Evolutionary conservation across 1,140 invertebrate species (phyloP).

Genomic region (Plutomurus gul): DNA sequence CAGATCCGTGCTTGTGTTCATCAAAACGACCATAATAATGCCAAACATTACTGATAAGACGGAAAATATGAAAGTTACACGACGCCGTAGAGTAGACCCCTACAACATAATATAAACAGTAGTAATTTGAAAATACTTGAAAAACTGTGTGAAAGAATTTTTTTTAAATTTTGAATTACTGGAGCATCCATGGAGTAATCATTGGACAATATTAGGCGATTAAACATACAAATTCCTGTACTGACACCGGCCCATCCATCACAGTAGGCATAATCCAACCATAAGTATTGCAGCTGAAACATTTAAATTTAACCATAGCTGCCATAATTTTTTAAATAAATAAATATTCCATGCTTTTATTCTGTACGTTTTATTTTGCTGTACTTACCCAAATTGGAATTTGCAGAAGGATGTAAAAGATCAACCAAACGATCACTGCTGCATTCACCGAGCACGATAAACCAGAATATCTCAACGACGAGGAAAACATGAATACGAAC

Average conservation of each 20-base stretch:
- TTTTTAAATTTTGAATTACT: too few species aligned
- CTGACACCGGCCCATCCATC: background rate
- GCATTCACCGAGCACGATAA: background rate
- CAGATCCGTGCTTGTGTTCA: too few species aligned
- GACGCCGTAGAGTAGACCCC: too few species aligned
- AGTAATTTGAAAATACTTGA: too few species aligned
- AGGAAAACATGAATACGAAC: background rate
- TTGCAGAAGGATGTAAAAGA: background rate
- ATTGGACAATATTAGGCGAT: background rate
- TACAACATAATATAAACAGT: too few species aligned
- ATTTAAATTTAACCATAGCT: background rate
- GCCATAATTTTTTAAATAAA: too few species aligned
- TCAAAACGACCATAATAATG: too few species aligned
- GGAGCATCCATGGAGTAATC: background rate
- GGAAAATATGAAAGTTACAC: too few species aligned
- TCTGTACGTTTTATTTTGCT: too few species aligned
- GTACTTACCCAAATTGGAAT: background rate
- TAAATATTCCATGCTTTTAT: background rate
- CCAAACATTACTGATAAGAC: too few species aligned
- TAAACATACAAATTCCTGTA: background rate
- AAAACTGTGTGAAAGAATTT: too few species aligned
- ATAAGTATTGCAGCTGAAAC: background rate
- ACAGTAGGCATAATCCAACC: background rate
- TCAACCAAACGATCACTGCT: background rate
- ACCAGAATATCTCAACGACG: background rate